Conservation (phyloP, 2,888 invertebrate species). For the Syrphus vitripennis region DNA sequence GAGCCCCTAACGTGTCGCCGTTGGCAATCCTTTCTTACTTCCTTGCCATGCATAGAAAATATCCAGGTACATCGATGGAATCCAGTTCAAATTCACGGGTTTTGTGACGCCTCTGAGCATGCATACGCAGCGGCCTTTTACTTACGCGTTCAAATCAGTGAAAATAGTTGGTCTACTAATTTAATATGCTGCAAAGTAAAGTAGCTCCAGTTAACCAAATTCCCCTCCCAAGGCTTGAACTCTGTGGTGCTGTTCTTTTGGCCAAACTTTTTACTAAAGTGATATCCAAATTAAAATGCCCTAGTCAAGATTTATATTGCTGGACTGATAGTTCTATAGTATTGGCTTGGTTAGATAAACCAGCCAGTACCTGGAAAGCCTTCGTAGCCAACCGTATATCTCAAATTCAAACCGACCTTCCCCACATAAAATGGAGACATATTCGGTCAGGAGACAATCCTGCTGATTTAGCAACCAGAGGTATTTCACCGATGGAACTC, state of each 20-base stretch:
- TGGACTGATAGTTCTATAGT: background rate
- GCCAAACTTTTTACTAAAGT: conserved; percentile 14
- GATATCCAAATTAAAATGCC: background rate
- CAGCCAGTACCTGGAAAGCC: conserved; percentile 28
- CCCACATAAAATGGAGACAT: conserved; percentile 13
- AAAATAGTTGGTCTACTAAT: background rate
- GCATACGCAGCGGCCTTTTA: conserved; percentile 48
- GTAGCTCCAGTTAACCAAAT: conserved; percentile 39
- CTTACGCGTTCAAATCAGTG: background rate
- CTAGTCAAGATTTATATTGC: background rate
- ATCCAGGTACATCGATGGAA: conserved; percentile 39
- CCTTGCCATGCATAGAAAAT: background rate
- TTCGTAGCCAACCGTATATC: no score
- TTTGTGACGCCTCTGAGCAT: conserved; percentile 49
- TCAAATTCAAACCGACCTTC: no score
- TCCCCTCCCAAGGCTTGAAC: conserved; percentile 54
- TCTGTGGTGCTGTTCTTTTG: conserved; percentile 40
- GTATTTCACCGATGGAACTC: background rate
- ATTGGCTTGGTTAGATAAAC: conserved; percentile 14
- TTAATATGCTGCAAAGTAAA: conserved; percentile 35
- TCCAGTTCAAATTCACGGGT: conserved; percentile 40
- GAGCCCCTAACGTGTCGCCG: background rate
- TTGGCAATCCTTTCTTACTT: conserved; percentile 28
- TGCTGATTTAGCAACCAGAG: no score
- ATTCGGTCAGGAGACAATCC: conserved; percentile 27